Evolutionary conservation across 1,140 invertebrate species (phyloP).

Genomic region (Bombus soroeensis): DNA sequence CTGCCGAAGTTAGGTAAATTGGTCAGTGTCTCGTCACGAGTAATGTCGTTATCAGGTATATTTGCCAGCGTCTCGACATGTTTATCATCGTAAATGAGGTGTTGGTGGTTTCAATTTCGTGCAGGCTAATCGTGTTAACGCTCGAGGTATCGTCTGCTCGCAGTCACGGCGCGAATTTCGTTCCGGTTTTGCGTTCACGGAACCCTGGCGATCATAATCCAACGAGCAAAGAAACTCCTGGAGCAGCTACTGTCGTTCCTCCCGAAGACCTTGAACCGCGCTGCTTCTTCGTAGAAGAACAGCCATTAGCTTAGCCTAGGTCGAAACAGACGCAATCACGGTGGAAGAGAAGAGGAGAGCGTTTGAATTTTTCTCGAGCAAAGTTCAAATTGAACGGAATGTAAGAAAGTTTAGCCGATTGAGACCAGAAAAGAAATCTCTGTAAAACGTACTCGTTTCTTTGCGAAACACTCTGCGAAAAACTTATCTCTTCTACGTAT

Average conservation of each 20-base stretch:
- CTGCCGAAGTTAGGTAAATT: too few relatives aligned
- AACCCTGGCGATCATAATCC: not conserved
- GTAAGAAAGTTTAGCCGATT: too few relatives aligned
- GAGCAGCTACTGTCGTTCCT: not conserved
- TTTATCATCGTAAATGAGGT: not conserved
- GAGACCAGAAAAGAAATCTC: too few relatives aligned
- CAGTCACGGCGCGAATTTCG: not conserved
- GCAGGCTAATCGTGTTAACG: not conserved
- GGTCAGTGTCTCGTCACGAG: not conserved
- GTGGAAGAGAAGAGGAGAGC: too few relatives aligned
- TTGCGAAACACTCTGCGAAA: too few relatives aligned
- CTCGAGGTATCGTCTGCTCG: not conserved
- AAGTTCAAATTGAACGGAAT: too few relatives aligned
- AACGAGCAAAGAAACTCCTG: slow-evolving; percentile 10
- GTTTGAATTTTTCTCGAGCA: too few relatives aligned
- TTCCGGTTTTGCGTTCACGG: not conserved
- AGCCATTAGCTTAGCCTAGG: not conserved
- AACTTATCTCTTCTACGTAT: not conserved
- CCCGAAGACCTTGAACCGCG: slow-evolving; percentile 24
- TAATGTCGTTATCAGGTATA: not conserved
- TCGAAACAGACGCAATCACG: not conserved
- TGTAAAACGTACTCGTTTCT: too few relatives aligned
- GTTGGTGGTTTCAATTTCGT: not conserved
- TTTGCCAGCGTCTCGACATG: not conserved
- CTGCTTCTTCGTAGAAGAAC: not conserved